A percentile compares a stretch with the other conserved stretches of the same genome.
Conservation (phyloP, 2,797 vertebrate species). For the Pampus argenteus region DNA sequence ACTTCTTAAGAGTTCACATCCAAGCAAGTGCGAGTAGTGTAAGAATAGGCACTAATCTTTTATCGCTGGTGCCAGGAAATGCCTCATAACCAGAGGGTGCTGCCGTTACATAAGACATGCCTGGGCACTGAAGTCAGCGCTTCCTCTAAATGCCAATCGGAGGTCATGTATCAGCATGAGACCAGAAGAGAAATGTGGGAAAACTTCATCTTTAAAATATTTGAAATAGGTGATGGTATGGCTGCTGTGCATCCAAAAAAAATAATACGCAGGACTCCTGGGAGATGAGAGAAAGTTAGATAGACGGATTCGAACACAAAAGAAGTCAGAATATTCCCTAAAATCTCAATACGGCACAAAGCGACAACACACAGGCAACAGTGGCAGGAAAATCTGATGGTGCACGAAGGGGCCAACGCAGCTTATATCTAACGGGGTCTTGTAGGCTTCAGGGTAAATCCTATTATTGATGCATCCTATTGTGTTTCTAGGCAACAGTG, state of each 20-base stretch:
- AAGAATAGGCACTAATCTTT: constrained; percentile 69
- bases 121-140: constrained; percentile 42
- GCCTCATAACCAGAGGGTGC: constrained; percentile 60
- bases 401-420: constrained; percentile 24
- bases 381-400: constrained; percentile 36
- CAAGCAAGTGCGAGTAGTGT: constrained; percentile 30
- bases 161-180: constrained; percentile 47
- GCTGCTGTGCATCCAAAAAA: constrained; percentile 11
- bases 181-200: not conserved
- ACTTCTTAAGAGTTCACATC: constrained; percentile 3
- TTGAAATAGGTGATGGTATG: not conserved
- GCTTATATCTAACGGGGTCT: constrained; percentile 48
- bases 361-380: not conserved
- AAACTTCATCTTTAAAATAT: not conserved
- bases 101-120: constrained; percentile 60
- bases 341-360: constrained; percentile 34
- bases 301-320: not conserved
- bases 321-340: constrained; percentile 4
- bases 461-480: constrained; percentile 67
- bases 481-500: constrained; percentile 79
- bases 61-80: constrained; percentile 65
- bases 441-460: constrained; percentile 52
- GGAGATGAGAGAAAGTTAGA: constrained; percentile 32
- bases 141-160: constrained; percentile 62
- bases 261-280: constrained; percentile 29